phyloP scores from a whole-genome alignment of 2,797 vertebrate species.

The Notoglanidium macrostoma region DNA sequence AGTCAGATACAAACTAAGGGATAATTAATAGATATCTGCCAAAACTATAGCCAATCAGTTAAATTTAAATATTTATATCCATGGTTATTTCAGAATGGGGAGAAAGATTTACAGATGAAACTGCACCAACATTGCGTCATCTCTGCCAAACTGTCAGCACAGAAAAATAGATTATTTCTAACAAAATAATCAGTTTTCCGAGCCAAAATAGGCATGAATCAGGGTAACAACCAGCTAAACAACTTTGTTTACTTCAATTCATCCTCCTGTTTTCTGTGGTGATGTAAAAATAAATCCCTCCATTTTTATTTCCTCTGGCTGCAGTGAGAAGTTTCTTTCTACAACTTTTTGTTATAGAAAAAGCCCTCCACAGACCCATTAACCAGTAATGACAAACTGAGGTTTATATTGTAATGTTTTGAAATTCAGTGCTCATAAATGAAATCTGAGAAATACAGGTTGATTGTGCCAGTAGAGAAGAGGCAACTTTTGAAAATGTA shows the following conservation, averaged over 20 bases:
- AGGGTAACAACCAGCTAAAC: conserved; percentile 1
- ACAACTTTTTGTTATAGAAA: conserved; percentile 10
- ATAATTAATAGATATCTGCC: background rate
- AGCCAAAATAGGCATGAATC: conserved; percentile 19
- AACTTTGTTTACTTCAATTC: conserved; percentile 9
- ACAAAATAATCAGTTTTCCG: conserved; percentile 26
- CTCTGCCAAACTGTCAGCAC: conserved; percentile 19
- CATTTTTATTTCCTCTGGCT: conserved; percentile 14
- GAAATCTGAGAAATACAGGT: conserved; percentile 6
- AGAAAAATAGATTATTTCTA: conserved; percentile 26
- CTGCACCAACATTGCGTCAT: conserved; percentile 24
- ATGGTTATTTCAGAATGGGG: background rate
- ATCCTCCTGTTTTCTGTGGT: background rate
- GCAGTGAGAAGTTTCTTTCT: conserved; percentile 14
- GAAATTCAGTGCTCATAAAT: conserved; percentile 6
- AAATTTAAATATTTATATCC: background rate
- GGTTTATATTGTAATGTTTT: background rate
- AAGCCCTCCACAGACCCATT: background rate
- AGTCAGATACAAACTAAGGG: background rate
- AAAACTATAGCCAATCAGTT: background rate
- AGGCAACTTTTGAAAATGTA: conserved; percentile 8
- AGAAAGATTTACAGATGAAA: conserved; percentile 12
- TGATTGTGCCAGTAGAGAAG: background rate
- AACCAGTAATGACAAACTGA: conserved; percentile 8
- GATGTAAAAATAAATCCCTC: conserved; percentile 20